phyloP scores from a whole-genome alignment of 1,140 invertebrate species.

The Heterodera carotae region DNA sequence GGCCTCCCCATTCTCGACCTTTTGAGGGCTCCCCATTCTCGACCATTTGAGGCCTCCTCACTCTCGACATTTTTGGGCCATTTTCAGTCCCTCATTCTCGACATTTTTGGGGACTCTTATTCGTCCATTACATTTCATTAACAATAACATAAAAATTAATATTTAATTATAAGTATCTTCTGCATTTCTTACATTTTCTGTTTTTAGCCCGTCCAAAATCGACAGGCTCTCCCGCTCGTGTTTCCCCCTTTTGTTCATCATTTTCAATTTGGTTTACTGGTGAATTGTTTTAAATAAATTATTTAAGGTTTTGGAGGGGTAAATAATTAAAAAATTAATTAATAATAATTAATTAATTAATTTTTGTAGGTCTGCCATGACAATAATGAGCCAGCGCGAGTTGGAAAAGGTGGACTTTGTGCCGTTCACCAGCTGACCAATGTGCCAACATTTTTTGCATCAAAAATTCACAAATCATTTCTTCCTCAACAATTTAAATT shows the following conservation, averaged over 20 bases:
- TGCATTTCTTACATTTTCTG: too few species aligned
- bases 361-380: conserved; percentile 26
- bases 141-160: neutral
- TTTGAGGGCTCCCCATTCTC: too few species aligned
- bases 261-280: conserved; percentile 71
- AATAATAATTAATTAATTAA: neutral
- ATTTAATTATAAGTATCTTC: neutral
- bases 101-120: too few species aligned
- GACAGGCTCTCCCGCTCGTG: conserved; percentile 91
- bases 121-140: too few species aligned
- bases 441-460: neutral
- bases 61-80: too few species aligned
- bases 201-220: conserved; percentile 72
- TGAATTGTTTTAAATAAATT: neutral
- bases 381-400: conserved; percentile 27
- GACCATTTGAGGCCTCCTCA: too few species aligned
- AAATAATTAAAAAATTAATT: neutral
- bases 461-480: neutral
- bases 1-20: too few species aligned
- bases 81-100: too few species aligned
- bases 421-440: neutral
- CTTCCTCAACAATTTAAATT: neutral
- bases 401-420: conserved; percentile 18
- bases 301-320: neutral
- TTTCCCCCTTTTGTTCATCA: conserved; percentile 88